These are phyloP conservation scores for Diceros bicornis DNA, from an alignment of 2,797 vertebrate species.

Conservation along the genomic window DNA sequence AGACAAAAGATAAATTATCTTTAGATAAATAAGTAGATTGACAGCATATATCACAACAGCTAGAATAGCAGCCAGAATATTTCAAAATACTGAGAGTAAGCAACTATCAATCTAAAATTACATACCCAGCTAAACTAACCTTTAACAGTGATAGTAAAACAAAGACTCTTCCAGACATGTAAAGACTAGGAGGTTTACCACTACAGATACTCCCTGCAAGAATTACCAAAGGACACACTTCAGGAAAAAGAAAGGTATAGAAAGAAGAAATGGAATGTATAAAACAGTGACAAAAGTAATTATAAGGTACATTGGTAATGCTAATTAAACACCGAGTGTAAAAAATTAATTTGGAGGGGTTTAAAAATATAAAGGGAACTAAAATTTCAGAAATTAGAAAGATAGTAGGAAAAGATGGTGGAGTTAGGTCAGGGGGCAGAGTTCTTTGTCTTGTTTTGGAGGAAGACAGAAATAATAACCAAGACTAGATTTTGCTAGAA, in stretches of 20 bases:
- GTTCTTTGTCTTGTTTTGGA: constrained; percentile 46
- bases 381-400: constrained; percentile 43
- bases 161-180: neutral
- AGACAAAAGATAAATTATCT: neutral
- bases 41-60: neutral
- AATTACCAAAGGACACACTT: constrained; percentile 10
- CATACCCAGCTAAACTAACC: neutral
- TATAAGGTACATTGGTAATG: constrained; percentile 43
- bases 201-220: neutral
- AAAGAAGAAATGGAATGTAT: constrained; percentile 27
- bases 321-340: constrained; percentile 5
- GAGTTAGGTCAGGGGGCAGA: neutral
- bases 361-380: constrained; percentile 52
- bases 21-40: neutral
- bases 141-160: neutral
- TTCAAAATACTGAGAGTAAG: neutral
- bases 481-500: neutral
- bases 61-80: neutral
- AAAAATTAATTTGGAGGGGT: constrained; percentile 25
- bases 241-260: neutral
- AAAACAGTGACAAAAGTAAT: constrained; percentile 29
- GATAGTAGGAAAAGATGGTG: neutral
- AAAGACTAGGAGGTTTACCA: neutral
- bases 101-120: neutral
- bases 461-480: neutral